phyloP scores from a whole-genome alignment of 2,797 vertebrate genomes.

The Semotilus atromaculatus region DNA sequence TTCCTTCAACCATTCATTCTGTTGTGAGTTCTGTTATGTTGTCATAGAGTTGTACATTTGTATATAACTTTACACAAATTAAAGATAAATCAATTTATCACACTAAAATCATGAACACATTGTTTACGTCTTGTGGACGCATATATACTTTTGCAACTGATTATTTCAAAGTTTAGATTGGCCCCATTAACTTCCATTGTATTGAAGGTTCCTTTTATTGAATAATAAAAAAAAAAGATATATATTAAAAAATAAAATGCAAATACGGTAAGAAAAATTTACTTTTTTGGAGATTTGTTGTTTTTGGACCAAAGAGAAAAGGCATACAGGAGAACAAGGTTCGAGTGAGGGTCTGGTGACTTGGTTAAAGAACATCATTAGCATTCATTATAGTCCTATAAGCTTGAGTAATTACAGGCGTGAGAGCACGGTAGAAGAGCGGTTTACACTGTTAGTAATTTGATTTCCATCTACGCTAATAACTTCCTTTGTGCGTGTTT shows the following conservation, averaged over 20 bases:
- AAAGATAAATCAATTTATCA: not conserved
- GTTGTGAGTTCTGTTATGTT: not conserved
- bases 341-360: slow-evolving; percentile 75
- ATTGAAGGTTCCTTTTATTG: not conserved
- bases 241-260: not conserved
- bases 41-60: not conserved
- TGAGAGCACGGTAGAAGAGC: slow-evolving; percentile 82
- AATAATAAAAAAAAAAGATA: not conserved
- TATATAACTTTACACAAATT: not conserved
- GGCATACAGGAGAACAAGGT: slow-evolving; percentile 35
- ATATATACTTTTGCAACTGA: not conserved
- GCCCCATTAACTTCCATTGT: not conserved
- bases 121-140: not conserved
- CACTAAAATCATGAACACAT: not conserved
- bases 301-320: not conserved
- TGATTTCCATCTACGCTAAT: slow-evolving; percentile 90
- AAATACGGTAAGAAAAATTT: not conserved
- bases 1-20: not conserved
- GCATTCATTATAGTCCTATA: slow-evolving; percentile 84
- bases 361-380: slow-evolving; percentile 80
- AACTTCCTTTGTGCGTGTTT: slow-evolving; percentile 86
- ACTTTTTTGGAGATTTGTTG: not conserved
- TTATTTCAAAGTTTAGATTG: not conserved
- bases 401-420: slow-evolving; percentile 85
- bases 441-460: slow-evolving; percentile 86